These are phyloP conservation scores for Sternarchorhynchus goeldii DNA, from an alignment of 2,797 vertebrate species.

Conservation along the genomic window DNA sequence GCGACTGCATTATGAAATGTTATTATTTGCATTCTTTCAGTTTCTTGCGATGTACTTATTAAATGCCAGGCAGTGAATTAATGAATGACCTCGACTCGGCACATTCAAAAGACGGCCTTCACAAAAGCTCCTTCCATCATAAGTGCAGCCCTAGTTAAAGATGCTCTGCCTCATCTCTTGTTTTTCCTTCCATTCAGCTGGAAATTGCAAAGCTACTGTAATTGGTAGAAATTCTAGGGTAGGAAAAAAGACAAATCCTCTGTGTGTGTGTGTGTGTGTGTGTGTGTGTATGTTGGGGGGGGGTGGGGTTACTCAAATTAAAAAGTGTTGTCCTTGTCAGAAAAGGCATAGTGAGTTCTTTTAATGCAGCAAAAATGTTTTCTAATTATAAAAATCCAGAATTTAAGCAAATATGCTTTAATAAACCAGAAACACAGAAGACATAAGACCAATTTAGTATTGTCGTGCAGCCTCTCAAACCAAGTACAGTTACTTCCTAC, in stretches of 20 bases:
- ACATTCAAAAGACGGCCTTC: constrained; percentile 65
- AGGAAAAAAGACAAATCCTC: constrained; percentile 42
- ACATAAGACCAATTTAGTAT: constrained; percentile 12
- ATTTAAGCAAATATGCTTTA: constrained; percentile 35
- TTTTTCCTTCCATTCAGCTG: constrained; percentile 85
- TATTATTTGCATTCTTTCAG: constrained; percentile 96
- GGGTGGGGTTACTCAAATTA: constrained; percentile 55
- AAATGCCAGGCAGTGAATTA: constrained; percentile 91
- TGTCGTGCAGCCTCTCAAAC: not conserved
- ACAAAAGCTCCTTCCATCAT: constrained; percentile 58
- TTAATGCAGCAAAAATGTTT: constrained; percentile 43
- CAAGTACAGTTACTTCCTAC: not conserved
- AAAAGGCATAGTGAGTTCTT: constrained; percentile 44
- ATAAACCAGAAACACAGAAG: not conserved
- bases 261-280: too few relatives aligned
- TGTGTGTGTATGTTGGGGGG: constrained; percentile 9
- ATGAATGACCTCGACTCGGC: constrained; percentile 75
- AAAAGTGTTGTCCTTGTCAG: constrained; percentile 70
- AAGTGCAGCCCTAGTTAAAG: constrained; percentile 77
- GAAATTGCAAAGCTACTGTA: constrained; percentile 55
- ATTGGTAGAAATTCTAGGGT: constrained; percentile 51
- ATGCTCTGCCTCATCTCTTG: constrained; percentile 84
- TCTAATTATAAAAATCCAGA: constrained; percentile 38
- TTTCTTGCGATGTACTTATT: constrained; percentile 96
- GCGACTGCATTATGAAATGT: constrained; percentile 91